These are phyloP conservation scores for Bilobella aurantiaca DNA, from an alignment of 1,140 invertebrate species.

Conservation along the genomic window DNA sequence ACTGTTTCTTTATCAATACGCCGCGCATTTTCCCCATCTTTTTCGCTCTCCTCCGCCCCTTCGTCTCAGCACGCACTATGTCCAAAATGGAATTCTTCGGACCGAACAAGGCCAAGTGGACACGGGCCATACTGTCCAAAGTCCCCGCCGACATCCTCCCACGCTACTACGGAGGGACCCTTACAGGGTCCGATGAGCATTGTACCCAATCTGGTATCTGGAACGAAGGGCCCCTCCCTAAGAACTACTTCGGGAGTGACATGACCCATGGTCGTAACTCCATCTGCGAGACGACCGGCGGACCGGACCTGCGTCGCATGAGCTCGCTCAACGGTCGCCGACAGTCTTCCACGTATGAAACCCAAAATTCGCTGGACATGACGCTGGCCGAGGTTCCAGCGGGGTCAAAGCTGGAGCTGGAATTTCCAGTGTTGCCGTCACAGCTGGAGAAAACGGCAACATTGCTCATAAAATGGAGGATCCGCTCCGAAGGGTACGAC, in stretches of 20 bases:
- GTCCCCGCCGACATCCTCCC: constrained; percentile 11
- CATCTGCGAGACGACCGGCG: neutral
- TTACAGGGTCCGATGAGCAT: neutral
- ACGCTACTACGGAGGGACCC: constrained; percentile 15
- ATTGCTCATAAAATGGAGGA: neutral
- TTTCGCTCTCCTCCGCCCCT: constrained; percentile 11
- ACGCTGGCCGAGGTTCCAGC: neutral
- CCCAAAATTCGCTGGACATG: neutral
- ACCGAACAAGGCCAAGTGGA: constrained; percentile 15
- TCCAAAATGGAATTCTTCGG: constrained; percentile 18
- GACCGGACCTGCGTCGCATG: neutral
- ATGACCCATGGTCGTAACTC: neutral
- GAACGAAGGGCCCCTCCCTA: neutral
- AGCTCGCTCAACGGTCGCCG: no score
- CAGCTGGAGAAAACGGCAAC: neutral
- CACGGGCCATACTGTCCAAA: constrained; percentile 1
- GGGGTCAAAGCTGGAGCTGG: neutral
- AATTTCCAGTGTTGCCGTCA: neutral
- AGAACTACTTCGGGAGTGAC: neutral
- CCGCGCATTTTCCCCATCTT: constrained; percentile 12
- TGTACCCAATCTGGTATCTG: neutral
- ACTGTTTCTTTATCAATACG: neutral
- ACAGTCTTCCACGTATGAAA: no score
- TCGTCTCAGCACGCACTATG: constrained; percentile 12
- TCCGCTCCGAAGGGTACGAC: neutral